Percentiles rank a stretch among this genome's conserved stretches.
These are phyloP conservation scores for Heteromurus nitidus DNA, from an alignment of 2,888 invertebrate species.

Conservation along the genomic window DNA sequence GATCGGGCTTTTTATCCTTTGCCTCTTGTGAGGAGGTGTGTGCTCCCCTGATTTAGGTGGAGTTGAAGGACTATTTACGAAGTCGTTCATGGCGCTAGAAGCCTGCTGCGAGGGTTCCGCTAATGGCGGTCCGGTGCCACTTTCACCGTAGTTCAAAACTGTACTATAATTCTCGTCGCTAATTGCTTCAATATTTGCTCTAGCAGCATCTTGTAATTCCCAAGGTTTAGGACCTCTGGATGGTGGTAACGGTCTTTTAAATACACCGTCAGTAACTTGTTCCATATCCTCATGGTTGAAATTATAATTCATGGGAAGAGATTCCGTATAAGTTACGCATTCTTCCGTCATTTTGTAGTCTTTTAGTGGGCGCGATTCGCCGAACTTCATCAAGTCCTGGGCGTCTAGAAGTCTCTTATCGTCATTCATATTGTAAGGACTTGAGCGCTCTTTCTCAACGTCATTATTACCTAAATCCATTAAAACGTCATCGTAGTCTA, in stretches of 20 bases:
- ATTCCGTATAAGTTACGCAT: conserved; percentile 38
- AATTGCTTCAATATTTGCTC: conserved; percentile 30
- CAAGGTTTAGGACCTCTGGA: conserved; percentile 50
- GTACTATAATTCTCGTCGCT: conserved; percentile 46
- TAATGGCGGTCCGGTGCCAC: not conserved
- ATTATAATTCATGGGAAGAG: conserved; percentile 30
- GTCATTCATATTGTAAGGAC: not conserved
- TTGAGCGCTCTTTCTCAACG: conserved; percentile 25
- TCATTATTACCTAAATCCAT: conserved; percentile 55
- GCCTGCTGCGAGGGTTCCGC: not conserved
- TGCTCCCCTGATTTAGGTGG: conserved; percentile 20
- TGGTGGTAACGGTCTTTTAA: conserved; percentile 57
- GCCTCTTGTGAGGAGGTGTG: conserved; percentile 51
- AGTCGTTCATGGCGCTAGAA: conserved; percentile 1
- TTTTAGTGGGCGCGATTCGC: too few species aligned
- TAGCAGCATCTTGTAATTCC: conserved; percentile 53
- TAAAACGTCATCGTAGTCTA: conserved; percentile 63
- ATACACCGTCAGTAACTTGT: conserved; percentile 59
- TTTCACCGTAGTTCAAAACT: not conserved
- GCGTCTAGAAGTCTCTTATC: not conserved
- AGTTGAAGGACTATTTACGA: not conserved
- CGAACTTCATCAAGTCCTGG: too few species aligned
- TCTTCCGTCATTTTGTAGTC: conserved; percentile 38
- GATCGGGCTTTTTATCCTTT: conserved; percentile 59
- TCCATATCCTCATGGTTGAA: conserved; percentile 53